Base-by-base conservation (phyloP, 2,888 invertebrate species). In the Crocallis elinguaria region DNA sequence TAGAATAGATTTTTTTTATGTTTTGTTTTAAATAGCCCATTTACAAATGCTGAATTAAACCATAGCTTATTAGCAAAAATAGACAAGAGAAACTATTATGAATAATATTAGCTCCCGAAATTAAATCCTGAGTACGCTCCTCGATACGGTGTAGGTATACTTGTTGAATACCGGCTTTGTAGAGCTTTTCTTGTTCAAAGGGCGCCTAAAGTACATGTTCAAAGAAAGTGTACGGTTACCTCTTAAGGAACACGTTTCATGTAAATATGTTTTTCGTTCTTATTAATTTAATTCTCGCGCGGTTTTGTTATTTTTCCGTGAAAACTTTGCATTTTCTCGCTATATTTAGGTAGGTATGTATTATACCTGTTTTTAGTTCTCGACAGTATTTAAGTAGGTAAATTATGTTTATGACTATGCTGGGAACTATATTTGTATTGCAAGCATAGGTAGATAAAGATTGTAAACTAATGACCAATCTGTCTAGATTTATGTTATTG, bases 231-330 rank as follows among this genome's bases (percentile, higher is more conserved):
- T 38, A 44, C 32, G 17, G 30, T 42, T 42, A 11, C 42, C 11
- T 41, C 39, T 14, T 19, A 30, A 46, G 30, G 13, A 52, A 37
- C 45, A 42, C 35, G 36, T 27, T 25, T 37, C 19, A 33, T 33
- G 46, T 38, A 50, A 50, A 50, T 38, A 50, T 38, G 38, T 50
- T 43, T 50, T 38, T 14, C 19, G 6, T 33, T 30, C 25, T 32
- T 32, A 17, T 41, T 29, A 37, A 35, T 17, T 33, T 17, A 43
- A 52, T 37, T 41, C 12, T 23, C 8, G 35, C 23, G 41, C 42
- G 52, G 44, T 58, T 37, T 45, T 57, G 43, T 55, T 63, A 55
- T 69, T 64, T 74, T 66, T 62, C 73, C 29, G 29, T 14, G 14
- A 14, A 19, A 21, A 23, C 12, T 12, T 9, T 1, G 8, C 19